Evolutionary conservation across 2,797 vertebrate species (phyloP).

Genomic region (Catharus ustulatus): DNA sequence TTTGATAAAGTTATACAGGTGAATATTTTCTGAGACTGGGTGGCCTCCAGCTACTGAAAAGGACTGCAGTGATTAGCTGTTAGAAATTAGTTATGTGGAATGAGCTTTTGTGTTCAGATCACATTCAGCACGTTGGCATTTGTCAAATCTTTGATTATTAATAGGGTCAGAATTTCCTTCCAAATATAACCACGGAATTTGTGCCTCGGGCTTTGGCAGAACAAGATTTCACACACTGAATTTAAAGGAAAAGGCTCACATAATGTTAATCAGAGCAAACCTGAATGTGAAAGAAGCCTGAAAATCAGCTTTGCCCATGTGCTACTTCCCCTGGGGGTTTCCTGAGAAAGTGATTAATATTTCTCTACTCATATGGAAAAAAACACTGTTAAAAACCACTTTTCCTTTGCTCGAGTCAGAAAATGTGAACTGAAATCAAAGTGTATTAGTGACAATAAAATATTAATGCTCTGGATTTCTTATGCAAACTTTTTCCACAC

Average conservation of each 20-base stretch:
- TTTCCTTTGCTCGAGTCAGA: neutral
- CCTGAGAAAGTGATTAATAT: constrained; percentile 7
- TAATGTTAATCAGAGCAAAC: constrained; percentile 18
- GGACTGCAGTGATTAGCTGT: neutral
- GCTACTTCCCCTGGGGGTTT: neutral
- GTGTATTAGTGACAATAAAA: neutral
- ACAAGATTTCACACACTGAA: neutral
- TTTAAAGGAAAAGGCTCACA: neutral
- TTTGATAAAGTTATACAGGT: neutral
- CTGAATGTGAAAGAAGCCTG: neutral
- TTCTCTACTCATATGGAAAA: neutral
- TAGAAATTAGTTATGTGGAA: neutral
- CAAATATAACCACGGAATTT: neutral
- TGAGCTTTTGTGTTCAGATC: neutral
- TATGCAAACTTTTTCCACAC: neutral
- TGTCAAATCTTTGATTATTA: constrained; percentile 15
- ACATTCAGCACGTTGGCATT: neutral
- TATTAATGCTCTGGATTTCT: constrained; percentile 25
- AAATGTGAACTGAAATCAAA: constrained; percentile 7
- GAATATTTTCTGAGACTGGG: neutral
- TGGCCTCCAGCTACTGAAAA: neutral
- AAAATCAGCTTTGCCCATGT: neutral
- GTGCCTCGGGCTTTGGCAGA: neutral
- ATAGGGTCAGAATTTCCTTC: neutral
- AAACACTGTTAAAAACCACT: constrained; percentile 19